Percentiles rank a stretch among this genome's conserved stretches.
phyloP scores from a whole-genome alignment of 2,888 invertebrate genomes.

The Tachina lurida region DNA sequence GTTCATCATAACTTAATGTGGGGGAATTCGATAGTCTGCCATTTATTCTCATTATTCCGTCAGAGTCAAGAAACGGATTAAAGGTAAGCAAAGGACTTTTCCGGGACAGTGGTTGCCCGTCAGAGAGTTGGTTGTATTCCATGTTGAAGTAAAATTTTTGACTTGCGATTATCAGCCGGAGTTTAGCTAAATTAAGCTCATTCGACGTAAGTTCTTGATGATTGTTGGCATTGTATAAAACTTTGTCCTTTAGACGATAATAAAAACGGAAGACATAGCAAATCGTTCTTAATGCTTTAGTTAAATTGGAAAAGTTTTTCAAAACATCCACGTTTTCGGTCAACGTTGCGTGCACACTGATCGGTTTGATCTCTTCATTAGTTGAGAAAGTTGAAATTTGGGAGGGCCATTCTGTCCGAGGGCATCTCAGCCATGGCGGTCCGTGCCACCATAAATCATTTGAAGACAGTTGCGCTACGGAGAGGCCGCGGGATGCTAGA shows the following conservation, averaged over 20 bases:
- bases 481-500: neutral
- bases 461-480: neutral
- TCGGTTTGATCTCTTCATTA: too few relatives aligned
- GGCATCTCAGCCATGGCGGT: neutral
- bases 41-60: slow-evolving; percentile 1
- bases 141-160: neutral
- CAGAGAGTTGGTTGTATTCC: neutral
- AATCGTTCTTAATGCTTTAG: too few relatives aligned
- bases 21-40: neutral
- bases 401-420: neutral
- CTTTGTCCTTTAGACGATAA: neutral
- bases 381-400: neutral
- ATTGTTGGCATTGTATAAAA: neutral
- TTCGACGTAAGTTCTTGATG: neutral
- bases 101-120: neutral
- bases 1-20: neutral
- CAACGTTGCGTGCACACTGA: too few relatives aligned
- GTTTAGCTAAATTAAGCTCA: neutral
- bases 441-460: slow-evolving; percentile 4
- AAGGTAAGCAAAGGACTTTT: neutral
- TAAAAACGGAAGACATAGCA: neutral
- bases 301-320: too few relatives aligned
- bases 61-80: neutral
- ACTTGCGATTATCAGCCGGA: neutral
- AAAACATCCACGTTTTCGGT: too few relatives aligned